Evolutionary conservation across 2,888 invertebrate species (phyloP).

Genomic region (Agonopterix subpropinquella): DNA sequence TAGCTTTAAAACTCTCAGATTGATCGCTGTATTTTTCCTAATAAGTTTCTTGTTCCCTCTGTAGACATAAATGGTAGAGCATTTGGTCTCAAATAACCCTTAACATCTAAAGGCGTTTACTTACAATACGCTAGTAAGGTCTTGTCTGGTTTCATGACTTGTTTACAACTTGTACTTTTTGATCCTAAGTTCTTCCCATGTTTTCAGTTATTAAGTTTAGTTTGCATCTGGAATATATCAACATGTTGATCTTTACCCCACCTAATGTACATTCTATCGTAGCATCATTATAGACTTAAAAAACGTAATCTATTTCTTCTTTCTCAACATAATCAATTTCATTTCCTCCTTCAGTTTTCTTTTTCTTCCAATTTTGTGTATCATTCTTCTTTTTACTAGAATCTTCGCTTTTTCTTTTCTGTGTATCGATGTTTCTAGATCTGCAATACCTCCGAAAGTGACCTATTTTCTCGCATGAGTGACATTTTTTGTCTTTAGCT

Average conservation of each 20-base stretch:
- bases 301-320: slow-evolving; percentile 11
- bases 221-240: slow-evolving; percentile 19
- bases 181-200: slow-evolving; percentile 13
- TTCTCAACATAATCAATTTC: neutral
- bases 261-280: slow-evolving; percentile 11
- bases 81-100: slow-evolving; percentile 12
- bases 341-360: neutral
- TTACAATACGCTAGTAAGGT: slow-evolving; percentile 14
- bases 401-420: neutral
- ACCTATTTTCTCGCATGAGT: slow-evolving; percentile 5
- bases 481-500: slow-evolving; percentile 10
- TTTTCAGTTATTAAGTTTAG: slow-evolving; percentile 17
- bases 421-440: neutral
- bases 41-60: slow-evolving; percentile 3
- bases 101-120: slow-evolving; percentile 10
- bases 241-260: slow-evolving; percentile 12
- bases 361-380: neutral
- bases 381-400: neutral
- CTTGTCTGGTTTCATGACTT: slow-evolving; percentile 11
- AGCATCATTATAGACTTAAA: slow-evolving; percentile 12
- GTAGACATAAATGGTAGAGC: slow-evolving; percentile 13
- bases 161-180: slow-evolving; percentile 5
- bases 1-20: slow-evolving; percentile 12
- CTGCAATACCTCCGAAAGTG: slow-evolving; percentile 5
- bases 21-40: slow-evolving; percentile 9